phyloP scores from a whole-genome alignment of 2,888 invertebrate species.

The Drosophila demipolita region DNA sequence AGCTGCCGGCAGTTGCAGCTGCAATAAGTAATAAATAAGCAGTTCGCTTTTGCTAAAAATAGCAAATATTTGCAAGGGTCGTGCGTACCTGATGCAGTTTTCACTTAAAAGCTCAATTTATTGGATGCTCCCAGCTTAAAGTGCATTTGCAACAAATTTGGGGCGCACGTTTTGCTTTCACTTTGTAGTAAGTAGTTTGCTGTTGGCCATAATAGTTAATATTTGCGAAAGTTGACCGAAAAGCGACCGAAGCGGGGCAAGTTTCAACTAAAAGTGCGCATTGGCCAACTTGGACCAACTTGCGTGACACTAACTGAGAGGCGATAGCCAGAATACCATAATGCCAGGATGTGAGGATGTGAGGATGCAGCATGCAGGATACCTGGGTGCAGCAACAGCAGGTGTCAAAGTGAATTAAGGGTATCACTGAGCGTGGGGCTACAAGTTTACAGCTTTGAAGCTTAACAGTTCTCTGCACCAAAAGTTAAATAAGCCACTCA shows the following conservation, averaged over 20 bases:
- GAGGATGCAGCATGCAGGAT: not conserved
- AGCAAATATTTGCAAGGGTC: conserved; percentile 33
- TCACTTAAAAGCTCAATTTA: not conserved
- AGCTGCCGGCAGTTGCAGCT: not conserved
- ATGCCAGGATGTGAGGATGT: not conserved
- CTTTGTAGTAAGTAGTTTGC: not conserved
- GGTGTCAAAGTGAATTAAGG: conserved; percentile 63
- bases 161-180: not conserved
- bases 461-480: not conserved
- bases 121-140: not conserved
- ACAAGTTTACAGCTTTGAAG: conserved; percentile 22
- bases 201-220: conserved; percentile 27
- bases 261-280: conserved; percentile 24
- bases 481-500: conserved; percentile 26
- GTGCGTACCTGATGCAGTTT: not conserved
- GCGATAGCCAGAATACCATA: not conserved
- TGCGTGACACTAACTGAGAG: not conserved
- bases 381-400: conserved; percentile 44
- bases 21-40: not conserved
- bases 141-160: conserved; percentile 2
- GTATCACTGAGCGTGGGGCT: conserved; percentile 29
- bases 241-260: conserved; percentile 10
- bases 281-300: conserved; percentile 35
- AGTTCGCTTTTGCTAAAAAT: conserved; percentile 11
- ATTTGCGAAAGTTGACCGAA: conserved; percentile 30